Evolutionary conservation across 1,140 invertebrate genomes (phyloP).

Genomic region (Camponotus vicinus): DNA sequence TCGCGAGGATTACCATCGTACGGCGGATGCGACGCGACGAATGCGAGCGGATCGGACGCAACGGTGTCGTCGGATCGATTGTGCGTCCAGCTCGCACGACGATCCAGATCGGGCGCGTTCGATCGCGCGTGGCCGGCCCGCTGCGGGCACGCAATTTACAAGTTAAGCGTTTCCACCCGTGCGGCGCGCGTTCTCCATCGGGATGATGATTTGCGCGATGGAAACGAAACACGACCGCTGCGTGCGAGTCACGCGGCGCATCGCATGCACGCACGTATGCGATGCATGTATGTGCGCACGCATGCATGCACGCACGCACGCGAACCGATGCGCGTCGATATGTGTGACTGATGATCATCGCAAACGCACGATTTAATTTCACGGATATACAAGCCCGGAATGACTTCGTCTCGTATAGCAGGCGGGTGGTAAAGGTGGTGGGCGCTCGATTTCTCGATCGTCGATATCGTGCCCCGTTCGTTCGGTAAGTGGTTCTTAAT

Average conservation of each 20-base stretch:
- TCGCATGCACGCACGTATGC: not conserved
- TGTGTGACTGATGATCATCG: slow-evolving; percentile 72
- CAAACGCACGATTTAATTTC: slow-evolving; percentile 75
- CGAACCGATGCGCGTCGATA: slow-evolving; percentile 58
- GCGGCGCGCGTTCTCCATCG: slow-evolving; percentile 33
- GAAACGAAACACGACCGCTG: slow-evolving; percentile 73
- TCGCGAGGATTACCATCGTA: slow-evolving; percentile 56
- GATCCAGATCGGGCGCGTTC: slow-evolving; percentile 57
- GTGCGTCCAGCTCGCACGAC: slow-evolving; percentile 17
- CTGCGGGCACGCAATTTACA: slow-evolving; percentile 73
- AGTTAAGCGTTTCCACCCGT: slow-evolving; percentile 67
- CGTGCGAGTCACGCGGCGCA: slow-evolving; percentile 54
- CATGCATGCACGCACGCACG: not conserved
- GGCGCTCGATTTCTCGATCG: slow-evolving; percentile 63
- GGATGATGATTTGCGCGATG: slow-evolving; percentile 75
- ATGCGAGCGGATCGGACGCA: slow-evolving; percentile 6
- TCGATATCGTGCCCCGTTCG: slow-evolving; percentile 51
- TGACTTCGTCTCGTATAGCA: slow-evolving; percentile 59
- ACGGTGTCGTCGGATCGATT: slow-evolving; percentile 38
- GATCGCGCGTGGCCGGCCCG: slow-evolving; percentile 65
- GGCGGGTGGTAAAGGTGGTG: slow-evolving; percentile 32
- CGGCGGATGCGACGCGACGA: slow-evolving; percentile 27
- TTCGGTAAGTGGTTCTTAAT: slow-evolving; percentile 55
- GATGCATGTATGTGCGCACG: not conserved
- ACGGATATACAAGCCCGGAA: slow-evolving; percentile 69